Evolutionary conservation across 2,888 invertebrate species (phyloP).

Genomic region (Flexamia atlantica): DNA sequence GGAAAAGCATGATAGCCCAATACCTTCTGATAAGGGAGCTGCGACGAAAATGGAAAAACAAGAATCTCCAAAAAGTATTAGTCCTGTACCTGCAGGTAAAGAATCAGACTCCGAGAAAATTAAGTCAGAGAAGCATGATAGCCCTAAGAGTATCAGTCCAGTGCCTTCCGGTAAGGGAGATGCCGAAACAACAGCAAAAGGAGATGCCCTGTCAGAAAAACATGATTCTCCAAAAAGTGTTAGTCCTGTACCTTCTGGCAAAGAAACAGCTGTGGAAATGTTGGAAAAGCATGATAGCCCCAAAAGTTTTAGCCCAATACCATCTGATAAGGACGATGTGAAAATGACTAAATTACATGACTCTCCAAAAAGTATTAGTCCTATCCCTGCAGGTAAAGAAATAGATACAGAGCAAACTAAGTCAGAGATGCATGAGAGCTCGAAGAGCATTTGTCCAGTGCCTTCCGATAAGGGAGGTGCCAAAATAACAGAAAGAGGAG

Average conservation of each 20-base stretch:
- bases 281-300: slow-evolving; percentile 28
- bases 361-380: no score
- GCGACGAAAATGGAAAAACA: background rate
- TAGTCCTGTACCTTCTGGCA: no score
- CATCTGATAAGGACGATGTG: no score
- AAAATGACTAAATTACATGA: no score
- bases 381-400: no score
- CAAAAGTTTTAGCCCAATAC: slow-evolving; percentile 40
- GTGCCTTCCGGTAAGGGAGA: no score
- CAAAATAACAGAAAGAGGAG: no score
- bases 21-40: slow-evolving; percentile 39
- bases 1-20: slow-evolving; percentile 48
- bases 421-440: slow-evolving; percentile 58
- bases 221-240: no score
- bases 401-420: slow-evolving; percentile 68
- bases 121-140: slow-evolving; percentile 30
- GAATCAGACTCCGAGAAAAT: slow-evolving; percentile 70
- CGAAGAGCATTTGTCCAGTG: slow-evolving; percentile 27
- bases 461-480: background rate
- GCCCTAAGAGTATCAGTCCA: background rate
- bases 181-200: no score
- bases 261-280: no score
- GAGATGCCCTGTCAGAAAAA: no score
- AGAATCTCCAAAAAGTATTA: slow-evolving; percentile 45
- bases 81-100: slow-evolving; percentile 68